Conservation (phyloP, 2,113 vertebrate genomes). For the Mungos mungo region DNA sequence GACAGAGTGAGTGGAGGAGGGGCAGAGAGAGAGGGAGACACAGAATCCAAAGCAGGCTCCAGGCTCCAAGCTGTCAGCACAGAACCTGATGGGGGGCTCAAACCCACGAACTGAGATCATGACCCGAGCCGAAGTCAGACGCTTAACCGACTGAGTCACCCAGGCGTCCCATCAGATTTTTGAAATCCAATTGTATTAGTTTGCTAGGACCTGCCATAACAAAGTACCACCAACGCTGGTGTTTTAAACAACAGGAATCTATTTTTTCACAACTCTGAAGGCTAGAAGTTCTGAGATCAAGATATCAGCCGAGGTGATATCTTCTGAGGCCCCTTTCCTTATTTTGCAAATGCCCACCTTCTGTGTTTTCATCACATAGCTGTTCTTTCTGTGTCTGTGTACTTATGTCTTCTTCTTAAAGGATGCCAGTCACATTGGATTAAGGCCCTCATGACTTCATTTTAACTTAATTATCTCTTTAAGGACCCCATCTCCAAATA, state of each 20-base stretch:
- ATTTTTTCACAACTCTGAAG: background rate
- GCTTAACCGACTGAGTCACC: no score
- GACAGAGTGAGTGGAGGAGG: no score
- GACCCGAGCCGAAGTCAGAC: no score
- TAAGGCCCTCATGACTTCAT: background rate
- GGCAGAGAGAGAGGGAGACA: no score
- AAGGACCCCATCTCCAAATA: constrained; percentile 1
- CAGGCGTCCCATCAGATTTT: background rate
- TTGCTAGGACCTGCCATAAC: background rate
- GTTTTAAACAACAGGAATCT: background rate
- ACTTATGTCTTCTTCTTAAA: background rate
- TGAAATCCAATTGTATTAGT: background rate
- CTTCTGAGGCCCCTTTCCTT: background rate
- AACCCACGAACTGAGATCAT: no score
- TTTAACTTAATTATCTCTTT: background rate
- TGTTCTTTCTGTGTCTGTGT: background rate
- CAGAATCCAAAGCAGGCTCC: no score
- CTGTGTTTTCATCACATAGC: background rate
- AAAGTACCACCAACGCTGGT: background rate
- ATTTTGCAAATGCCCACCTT: background rate
- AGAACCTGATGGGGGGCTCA: no score
- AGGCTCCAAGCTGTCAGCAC: no score
- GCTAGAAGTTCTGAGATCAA: background rate
- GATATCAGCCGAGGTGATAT: background rate
- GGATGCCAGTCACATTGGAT: background rate